These are phyloP conservation scores for Aviceda subcristata DNA, from an alignment of 2,113 vertebrate genomes.

Conservation along the genomic window DNA sequence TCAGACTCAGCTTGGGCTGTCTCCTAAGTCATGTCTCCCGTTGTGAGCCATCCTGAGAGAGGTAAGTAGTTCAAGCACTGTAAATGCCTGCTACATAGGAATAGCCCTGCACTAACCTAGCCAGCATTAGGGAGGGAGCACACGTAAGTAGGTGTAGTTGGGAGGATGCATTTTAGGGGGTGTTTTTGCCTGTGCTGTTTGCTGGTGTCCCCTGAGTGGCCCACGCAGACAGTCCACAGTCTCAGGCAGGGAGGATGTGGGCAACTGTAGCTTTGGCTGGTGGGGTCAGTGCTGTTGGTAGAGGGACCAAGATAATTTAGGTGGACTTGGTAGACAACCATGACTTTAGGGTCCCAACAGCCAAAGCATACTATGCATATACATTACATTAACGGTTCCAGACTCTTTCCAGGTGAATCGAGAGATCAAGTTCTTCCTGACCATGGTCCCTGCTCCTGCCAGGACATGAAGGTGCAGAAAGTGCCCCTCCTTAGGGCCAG, in stretches of 20 bases:
- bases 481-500: not conserved
- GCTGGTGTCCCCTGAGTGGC: not conserved
- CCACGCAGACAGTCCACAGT: no score
- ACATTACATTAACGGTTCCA: not conserved
- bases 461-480: not conserved
- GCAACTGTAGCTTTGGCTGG: not conserved
- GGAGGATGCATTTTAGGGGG: not conserved
- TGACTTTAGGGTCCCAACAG: not conserved
- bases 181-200: not conserved
- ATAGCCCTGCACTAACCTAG: not conserved
- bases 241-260: not conserved
- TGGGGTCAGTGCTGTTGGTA: not conserved
- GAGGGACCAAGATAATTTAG: not conserved
- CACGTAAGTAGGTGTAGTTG: rapidly evolving
- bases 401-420: not conserved
- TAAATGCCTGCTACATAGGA: not conserved
- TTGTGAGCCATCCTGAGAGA: not conserved
- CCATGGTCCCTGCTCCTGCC: not conserved
- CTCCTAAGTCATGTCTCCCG: not conserved
- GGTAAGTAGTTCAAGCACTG: not conserved
- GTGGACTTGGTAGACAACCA: not conserved
- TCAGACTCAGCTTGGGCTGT: not conserved
- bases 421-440: not conserved
- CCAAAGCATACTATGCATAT: not conserved
- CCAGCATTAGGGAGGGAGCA: not conserved